These are phyloP conservation scores for Oreortyx pictus DNA, from an alignment of 2,797 vertebrate genomes.

Conservation along the genomic window DNA sequence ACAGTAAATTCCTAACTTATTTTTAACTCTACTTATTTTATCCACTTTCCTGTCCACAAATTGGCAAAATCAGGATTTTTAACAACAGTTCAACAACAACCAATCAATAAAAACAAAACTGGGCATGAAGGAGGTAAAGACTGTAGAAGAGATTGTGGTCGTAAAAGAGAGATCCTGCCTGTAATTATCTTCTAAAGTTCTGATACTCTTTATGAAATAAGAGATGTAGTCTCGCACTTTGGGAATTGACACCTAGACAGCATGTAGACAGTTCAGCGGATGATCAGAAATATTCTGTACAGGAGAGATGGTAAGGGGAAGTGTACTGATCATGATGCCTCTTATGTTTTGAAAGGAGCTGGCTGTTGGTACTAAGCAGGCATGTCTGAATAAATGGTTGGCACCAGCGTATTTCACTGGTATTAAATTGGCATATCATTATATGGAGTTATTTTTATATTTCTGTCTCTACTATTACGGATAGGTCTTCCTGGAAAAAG, in stretches of 20 bases:
- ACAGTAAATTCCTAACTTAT: neutral
- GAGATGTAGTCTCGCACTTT: neutral
- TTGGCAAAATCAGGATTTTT: neutral
- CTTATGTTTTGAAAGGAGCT: neutral
- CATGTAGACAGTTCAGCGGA: neutral
- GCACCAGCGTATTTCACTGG: neutral
- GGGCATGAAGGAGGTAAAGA: neutral
- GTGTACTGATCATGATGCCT: neutral
- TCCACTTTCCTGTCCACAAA: neutral
- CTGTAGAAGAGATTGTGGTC: neutral
- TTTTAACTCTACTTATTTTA: neutral
- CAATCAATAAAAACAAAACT: neutral
- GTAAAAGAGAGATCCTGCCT: neutral
- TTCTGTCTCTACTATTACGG: neutral
- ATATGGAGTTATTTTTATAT: constrained; percentile 33
- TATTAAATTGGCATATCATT: neutral
- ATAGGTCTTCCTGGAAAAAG: neutral
- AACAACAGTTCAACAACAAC: neutral
- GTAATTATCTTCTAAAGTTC: neutral
- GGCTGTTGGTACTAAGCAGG: neutral
- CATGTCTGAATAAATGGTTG: neutral
- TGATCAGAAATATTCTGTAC: neutral
- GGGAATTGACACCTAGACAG: neutral
- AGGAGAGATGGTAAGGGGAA: neutral
- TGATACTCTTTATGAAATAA: neutral